phyloP scores from a whole-genome alignment of 1,140 invertebrate species.

The Neotoxoptera formosana region DNA sequence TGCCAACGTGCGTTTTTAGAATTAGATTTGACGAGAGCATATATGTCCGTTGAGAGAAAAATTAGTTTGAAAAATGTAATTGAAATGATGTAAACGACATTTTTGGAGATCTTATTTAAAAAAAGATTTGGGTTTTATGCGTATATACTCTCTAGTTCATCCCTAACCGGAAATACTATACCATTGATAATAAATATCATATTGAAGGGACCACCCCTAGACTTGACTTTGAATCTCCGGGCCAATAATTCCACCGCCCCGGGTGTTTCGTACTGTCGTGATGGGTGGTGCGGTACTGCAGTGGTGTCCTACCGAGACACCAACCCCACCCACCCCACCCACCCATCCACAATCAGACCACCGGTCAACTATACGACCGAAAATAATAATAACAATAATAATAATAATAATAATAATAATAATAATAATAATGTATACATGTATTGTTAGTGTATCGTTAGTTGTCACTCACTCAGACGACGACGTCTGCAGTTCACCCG shows the following conservation, averaged over 20 bases:
- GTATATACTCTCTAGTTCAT: not conserved
- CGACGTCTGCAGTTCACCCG: not conserved
- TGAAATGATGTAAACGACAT: rapidly evolving
- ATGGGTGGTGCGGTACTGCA: not conserved
- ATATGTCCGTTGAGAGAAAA: not conserved
- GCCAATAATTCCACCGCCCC: not conserved
- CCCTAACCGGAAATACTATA: not conserved
- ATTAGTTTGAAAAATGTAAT: not conserved
- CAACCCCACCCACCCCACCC: not conserved
- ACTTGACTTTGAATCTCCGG: not conserved
- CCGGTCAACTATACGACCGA: not conserved
- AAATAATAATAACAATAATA: too few species aligned
- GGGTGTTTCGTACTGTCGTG: not conserved
- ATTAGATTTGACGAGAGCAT: not conserved
- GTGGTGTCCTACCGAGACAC: not conserved
- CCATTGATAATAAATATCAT: too few species aligned
- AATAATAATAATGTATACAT: too few species aligned
- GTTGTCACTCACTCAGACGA: not conserved
- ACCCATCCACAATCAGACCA: not conserved
- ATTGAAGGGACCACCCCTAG: not conserved
- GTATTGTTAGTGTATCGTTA: not conserved
- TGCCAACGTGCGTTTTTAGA: not conserved
- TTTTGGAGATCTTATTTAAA: not conserved
- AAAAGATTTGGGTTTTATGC: not conserved
- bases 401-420: too few species aligned